Conservation (phyloP, 2,888 invertebrate genomes). For the Polymixis flavicincta region DNA sequence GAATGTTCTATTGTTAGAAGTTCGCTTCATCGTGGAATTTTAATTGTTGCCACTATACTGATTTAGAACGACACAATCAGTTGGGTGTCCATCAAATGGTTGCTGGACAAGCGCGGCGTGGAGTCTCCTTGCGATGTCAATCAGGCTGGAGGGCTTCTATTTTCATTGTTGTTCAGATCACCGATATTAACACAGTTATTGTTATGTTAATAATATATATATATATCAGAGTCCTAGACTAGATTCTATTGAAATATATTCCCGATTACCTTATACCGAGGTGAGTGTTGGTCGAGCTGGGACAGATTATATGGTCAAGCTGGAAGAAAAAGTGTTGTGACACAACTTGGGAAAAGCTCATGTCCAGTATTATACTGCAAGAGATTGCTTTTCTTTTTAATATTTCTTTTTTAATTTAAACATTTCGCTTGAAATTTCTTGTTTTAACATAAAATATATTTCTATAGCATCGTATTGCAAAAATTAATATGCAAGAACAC, state of each 20-base stretch:
- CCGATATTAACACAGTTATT: not conserved
- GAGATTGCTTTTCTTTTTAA: not conserved
- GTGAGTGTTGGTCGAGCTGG: not conserved
- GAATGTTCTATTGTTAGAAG: constrained; percentile 35
- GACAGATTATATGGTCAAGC: not conserved
- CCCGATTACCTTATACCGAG: not conserved
- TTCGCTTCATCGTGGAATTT: constrained; percentile 38
- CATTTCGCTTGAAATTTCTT: no score
- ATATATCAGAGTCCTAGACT: not conserved
- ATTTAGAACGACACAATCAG: constrained; percentile 45
- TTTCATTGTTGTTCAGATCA: constrained; percentile 24
- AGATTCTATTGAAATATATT: not conserved
- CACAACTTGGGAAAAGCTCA: not conserved
- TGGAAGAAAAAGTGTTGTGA: not conserved
- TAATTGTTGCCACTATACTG: constrained; percentile 36
- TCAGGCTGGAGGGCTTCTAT: constrained; percentile 47
- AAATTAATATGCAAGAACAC: no score
- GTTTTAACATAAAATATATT: no score
- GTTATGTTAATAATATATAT: not conserved
- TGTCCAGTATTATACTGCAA: not conserved
- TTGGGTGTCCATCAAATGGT: constrained; percentile 47
- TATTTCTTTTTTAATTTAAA: no score
- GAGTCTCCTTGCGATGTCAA: constrained; percentile 52
- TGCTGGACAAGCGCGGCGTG: constrained; percentile 48
- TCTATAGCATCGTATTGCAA: no score